A percentile compares a stretch with the other conserved stretches of the same genome.
phyloP scores from a whole-genome alignment of 2,797 vertebrate genomes.

The Pipistrellus pygmaeus region DNA sequence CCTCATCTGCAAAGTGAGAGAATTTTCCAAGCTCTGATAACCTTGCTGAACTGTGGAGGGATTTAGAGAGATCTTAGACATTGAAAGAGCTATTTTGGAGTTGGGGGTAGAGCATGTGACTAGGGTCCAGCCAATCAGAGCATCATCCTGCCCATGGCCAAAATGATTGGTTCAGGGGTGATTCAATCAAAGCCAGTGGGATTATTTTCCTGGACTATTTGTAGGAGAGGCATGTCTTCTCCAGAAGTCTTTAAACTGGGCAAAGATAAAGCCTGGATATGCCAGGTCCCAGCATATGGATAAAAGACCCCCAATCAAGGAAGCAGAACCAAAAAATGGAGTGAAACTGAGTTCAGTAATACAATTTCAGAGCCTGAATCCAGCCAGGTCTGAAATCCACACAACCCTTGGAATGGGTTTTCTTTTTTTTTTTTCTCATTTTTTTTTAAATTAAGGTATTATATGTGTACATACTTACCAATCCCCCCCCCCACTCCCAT shows the following conservation, averaged over 20 bases:
- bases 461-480: too few species aligned
- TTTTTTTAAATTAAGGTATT: too few species aligned
- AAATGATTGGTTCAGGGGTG: not conserved
- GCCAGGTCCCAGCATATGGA: not conserved
- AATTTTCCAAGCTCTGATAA: not conserved
- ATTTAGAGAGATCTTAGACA: not conserved
- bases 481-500: too few species aligned
- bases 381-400: not conserved
- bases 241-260: not conserved
- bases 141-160: not conserved
- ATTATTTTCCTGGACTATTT: not conserved
- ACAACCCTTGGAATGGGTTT: not conserved
- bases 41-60: not conserved
- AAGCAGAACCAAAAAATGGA: not conserved
- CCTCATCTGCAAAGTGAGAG: not conserved
- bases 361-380: not conserved
- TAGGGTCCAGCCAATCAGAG: conserved; percentile 1
- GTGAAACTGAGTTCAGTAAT: not conserved
- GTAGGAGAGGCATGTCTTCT: not conserved
- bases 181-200: not conserved
- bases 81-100: not conserved
- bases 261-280: not conserved
- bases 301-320: not conserved
- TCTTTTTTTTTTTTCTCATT: too few species aligned
- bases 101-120: not conserved